Conservation (phyloP, 1,140 invertebrate species). For the Scaptomyza graminum region DNA sequence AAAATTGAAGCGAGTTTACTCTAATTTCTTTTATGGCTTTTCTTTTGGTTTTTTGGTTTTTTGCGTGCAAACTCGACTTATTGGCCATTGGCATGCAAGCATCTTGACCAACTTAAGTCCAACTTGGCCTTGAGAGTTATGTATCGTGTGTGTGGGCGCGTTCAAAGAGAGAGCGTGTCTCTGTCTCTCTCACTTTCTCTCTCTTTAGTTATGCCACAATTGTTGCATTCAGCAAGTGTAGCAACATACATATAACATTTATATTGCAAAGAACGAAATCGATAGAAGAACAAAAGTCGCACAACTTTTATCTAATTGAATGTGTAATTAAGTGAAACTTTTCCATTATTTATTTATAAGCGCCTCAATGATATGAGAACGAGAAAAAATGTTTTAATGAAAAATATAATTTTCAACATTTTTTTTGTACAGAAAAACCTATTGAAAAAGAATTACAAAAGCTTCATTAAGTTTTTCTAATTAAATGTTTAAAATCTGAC, state of each 20-base stretch:
- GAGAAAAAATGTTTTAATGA: too few relatives aligned
- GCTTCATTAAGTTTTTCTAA: too few relatives aligned
- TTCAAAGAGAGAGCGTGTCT: constrained; percentile 33
- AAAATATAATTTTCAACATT: too few relatives aligned
- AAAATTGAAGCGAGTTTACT: constrained; percentile 52
- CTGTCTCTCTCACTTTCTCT: not conserved
- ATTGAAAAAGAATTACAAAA: too few relatives aligned
- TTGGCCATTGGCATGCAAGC: constrained; percentile 77
- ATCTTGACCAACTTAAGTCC: constrained; percentile 59
- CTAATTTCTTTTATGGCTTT: constrained; percentile 55
- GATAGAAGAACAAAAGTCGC: constrained; percentile 9
- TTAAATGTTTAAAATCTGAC: too few relatives aligned
- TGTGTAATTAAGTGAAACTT: too few relatives aligned
- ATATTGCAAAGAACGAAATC: constrained; percentile 28
- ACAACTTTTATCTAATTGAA: too few relatives aligned
- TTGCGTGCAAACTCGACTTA: constrained; percentile 70
- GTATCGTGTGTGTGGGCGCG: constrained; percentile 8
- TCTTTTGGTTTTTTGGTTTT: constrained; percentile 39
- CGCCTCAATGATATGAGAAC: too few relatives aligned
- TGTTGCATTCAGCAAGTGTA: constrained; percentile 62
- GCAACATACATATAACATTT: constrained; percentile 5
- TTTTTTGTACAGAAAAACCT: too few relatives aligned
- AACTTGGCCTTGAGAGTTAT: constrained; percentile 66
- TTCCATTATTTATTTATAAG: too few relatives aligned
- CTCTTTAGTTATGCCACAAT: constrained; percentile 34